Percentiles rank a stretch among this genome's conserved stretches.
Conservation (phyloP, 2,113 vertebrate genomes). For the Micronycteris hirsuta region DNA sequence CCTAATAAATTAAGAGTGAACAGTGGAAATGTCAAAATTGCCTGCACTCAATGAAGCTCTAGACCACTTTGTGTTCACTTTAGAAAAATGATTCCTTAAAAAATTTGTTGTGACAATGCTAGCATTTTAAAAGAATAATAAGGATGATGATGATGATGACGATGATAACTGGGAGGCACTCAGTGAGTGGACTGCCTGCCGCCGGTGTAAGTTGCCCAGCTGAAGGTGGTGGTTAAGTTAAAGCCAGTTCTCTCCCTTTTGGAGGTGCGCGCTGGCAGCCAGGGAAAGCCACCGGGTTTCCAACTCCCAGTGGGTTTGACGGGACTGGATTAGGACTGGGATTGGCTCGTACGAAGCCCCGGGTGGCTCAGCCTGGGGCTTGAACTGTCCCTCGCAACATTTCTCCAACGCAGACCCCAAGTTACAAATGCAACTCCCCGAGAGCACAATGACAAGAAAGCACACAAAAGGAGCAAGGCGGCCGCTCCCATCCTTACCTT, state of each 20-base stretch:
- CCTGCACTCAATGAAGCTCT: neutral
- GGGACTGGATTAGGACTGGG: neutral
- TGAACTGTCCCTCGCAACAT: neutral
- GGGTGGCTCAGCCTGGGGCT: neutral
- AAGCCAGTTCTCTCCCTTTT: neutral
- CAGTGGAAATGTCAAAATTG: neutral
- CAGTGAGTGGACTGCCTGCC: neutral
- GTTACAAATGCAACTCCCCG: conserved; percentile 48
- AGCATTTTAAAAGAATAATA: neutral
- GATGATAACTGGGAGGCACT: neutral
- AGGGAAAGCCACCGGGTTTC: neutral
- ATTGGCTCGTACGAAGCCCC: neutral
- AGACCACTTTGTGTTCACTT: neutral
- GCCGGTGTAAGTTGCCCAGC: neutral
- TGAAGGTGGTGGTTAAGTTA: conserved; percentile 35
- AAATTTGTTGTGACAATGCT: conserved; percentile 13
- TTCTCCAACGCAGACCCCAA: conserved; percentile 45
- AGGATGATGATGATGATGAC: neutral
- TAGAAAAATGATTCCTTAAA: neutral
- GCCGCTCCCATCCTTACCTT: conserved; percentile 87
- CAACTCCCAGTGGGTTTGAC: neutral
- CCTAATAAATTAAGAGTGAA: neutral
- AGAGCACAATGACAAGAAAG: conserved; percentile 52
- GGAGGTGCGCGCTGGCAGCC: neutral
- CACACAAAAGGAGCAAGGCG: conserved; percentile 70